Percentiles rank a stretch among this genome's conserved stretches.
Evolutionary conservation across 1,140 invertebrate species (phyloP).

Genomic region (Anastrepha obliqua): DNA sequence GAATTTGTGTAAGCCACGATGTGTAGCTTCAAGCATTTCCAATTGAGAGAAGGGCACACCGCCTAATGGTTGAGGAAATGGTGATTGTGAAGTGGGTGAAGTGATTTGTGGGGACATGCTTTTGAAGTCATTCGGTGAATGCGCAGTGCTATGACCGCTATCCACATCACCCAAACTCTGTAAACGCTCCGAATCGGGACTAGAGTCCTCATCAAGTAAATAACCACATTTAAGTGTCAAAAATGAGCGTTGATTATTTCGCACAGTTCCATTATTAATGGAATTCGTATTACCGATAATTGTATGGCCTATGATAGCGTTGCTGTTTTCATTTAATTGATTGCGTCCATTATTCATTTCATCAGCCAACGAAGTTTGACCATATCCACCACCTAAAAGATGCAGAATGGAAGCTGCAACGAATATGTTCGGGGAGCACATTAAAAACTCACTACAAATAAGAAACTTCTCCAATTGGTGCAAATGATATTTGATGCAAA

Average conservation of each 20-base stretch:
- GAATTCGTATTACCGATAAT: constrained; percentile 10
- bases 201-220: constrained; percentile 86
- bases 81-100: constrained; percentile 76
- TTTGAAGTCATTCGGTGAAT: constrained; percentile 90
- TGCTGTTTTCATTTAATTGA: constrained; percentile 57
- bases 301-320: constrained; percentile 70
- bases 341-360: constrained; percentile 76
- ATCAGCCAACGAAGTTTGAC: constrained; percentile 82
- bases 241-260: constrained; percentile 77
- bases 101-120: constrained; percentile 85
- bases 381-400: constrained; percentile 72
- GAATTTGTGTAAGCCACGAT: constrained; percentile 96
- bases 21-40: constrained; percentile 94
- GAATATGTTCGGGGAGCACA: constrained; percentile 63
- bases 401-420: constrained; percentile 74
- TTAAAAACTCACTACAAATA: constrained; percentile 58
- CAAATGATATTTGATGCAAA: constrained; percentile 44
- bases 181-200: constrained; percentile 88
- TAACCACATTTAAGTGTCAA: constrained; percentile 85
- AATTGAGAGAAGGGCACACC: constrained; percentile 86
- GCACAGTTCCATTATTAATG: constrained; percentile 10
- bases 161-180: constrained; percentile 85
- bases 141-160: constrained; percentile 91
- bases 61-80: constrained; percentile 77
- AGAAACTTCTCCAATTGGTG: constrained; percentile 40